Base-by-base conservation (phyloP, 1,140 invertebrate genomes). In the Argopecten irradians region DNA sequence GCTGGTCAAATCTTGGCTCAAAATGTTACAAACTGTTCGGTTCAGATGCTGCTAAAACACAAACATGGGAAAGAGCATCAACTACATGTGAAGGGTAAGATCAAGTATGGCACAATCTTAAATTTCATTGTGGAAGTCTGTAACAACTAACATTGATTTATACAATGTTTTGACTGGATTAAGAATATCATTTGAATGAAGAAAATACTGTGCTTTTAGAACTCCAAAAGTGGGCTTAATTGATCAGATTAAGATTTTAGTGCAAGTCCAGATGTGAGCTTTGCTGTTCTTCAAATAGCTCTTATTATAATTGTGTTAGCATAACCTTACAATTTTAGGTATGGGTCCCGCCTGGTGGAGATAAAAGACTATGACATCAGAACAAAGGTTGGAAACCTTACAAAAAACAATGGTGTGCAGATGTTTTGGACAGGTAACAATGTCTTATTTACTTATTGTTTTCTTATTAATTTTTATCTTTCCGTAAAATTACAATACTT, bases 301-400 rank as follows among this genome's bases (percentile, higher is more conserved):
- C 36, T 39, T 39, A 39, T 39, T 39, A 39, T 39, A 39, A 8
- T 13, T 39, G 13, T 39, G 36, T 39, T 39, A 13, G 36, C 5
- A 13, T 39, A 13, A 39, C 36, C 36, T 39, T 39, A 39, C 13
- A 39, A 39, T 39, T 39, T 22, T 28, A 71, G 55, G 55, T 71
- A n/a, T 28, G 55, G 85, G 0, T 41, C 85, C 39, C 86, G 85
- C 83, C 83, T 86, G 83, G 83, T 82, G 86, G 87, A 36, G 90
- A 84, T 36, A 90, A 93, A 83, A 93, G 93, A 90, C 91, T 92
- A 89, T 90, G 91, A 87, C 87, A 92, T 34, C 92, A 90, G 34
- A 93, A 89, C 85, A 32, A 34, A 46, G 13, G 85, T 55, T 9
- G 85, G 85, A 55, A 34, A 86, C 16, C 28, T 86, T 28, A 28